Evolutionary conservation across 35 echinoderm and acorn worm species (phyloP).

Genomic region (Chiridota heheva): DNA sequence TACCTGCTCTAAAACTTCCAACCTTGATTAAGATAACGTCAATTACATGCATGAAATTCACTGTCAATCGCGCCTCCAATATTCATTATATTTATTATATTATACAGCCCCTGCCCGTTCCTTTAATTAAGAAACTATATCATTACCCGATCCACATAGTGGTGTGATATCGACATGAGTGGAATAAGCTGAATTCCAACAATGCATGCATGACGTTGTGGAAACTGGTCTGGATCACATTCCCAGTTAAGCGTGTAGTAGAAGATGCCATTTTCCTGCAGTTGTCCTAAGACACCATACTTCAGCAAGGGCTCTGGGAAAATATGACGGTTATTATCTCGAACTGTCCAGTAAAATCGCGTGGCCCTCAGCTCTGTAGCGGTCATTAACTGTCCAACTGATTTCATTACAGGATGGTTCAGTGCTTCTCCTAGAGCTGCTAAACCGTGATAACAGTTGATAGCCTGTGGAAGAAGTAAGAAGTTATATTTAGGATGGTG

Average conservation of each 20-base stretch:
- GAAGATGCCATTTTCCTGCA: constrained; percentile 85
- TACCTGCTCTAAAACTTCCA: too few relatives aligned
- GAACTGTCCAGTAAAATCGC: constrained; percentile 67
- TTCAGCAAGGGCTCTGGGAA: constrained; percentile 63
- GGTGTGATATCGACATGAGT: constrained; percentile 78
- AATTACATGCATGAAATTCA: too few relatives aligned
- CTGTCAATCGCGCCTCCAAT: too few relatives aligned
- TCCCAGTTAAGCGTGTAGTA: constrained; percentile 85
- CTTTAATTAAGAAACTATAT: neutral
- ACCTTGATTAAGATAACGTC: too few relatives aligned
- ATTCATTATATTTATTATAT: neutral
- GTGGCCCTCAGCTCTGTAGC: constrained; percentile 73
- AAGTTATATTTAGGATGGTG: neutral
- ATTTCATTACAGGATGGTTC: constrained; percentile 42
- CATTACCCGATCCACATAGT: constrained; percentile 72
- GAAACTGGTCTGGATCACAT: constrained; percentile 81
- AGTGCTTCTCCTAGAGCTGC: constrained; percentile 76
- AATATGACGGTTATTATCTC: constrained; percentile 63
- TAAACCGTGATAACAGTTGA: constrained; percentile 75
- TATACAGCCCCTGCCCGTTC: neutral
- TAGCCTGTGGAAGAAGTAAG: constrained; percentile 42
- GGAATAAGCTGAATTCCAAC: constrained; percentile 87
- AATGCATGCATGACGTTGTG: constrained; percentile 76
- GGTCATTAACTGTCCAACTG: constrained; percentile 58
- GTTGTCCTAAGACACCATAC: constrained; percentile 73